Evolutionary conservation across 2,797 vertebrate genomes (phyloP), one percentile per base, ranked within the genome.

Genomic region (Rhynchonycteris naso): DNA sequence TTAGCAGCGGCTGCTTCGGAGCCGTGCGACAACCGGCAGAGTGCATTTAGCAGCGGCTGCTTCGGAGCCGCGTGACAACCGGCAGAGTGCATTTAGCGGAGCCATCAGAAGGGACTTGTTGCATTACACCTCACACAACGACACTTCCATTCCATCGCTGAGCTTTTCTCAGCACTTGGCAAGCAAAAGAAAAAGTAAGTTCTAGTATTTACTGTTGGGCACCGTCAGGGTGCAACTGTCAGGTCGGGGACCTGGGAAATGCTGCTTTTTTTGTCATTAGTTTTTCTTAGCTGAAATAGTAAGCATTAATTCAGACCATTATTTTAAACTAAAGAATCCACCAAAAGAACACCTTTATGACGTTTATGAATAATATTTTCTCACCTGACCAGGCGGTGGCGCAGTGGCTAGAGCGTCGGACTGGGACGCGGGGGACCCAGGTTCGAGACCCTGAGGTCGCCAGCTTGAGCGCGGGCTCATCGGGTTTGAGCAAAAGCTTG

Each of bases 241-340:
- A 5, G 18, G 7, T 14, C 79, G 50, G 43, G 30, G 14, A 58
- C n/a, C 19, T 72, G n/a, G 47, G 47, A 59, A 61, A 66, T 35
- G 12, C n/a, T 76, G 80, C 35, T 30, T 92, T 89, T 69, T 75
- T 75, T 68, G 43, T 58, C 14, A 30, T 95, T 95, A 22, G 14
- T 9, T 79, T 79, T 82, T 58, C 43, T 79, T 54, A 22, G 18
- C 28, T 87, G 86, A 78, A 58, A 38, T 71, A 24, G 43, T n/a
- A 26, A 2, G 4, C 15, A 61, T 61, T 58, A 59, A 86, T 68
- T 2, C 33, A 89, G n/a, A 47, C 5, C 58, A 18, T 95, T 28
- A 65, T 65, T 92, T 61, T 72, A 74, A 19, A n/a, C 56, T 72
- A 76, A 89, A 58, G 47, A 75, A 83, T 28, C n/a, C n/a, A 75